Base-by-base conservation (phyloP, 2,888 invertebrate genomes). In the Hemicrepidius hirtus region DNA sequence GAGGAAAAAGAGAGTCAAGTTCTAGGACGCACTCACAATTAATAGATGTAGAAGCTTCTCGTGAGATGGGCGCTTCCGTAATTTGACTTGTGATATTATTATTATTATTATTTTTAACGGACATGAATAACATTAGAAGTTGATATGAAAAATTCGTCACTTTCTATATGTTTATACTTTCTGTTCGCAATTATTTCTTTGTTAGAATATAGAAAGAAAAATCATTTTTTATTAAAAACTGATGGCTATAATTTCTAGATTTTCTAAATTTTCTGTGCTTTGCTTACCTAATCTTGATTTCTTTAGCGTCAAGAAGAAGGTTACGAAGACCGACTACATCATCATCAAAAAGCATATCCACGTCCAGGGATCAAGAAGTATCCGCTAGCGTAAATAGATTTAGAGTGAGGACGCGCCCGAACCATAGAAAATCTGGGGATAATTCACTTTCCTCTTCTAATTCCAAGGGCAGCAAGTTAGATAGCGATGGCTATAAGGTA, bases 401-500 rank as follows among this genome's bases (percentile, higher is more conserved):
- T 84, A 87, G 92, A 83, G 82, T 91, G 77, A 86, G 92, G 85
- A 84, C 90, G 83, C 80, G 93, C 86, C 84, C 91, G 81, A 87
- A 90, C n/a, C 89, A 91, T 18, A 89, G 89, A 78, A 83, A 84
- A 76, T 89, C 89, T 0, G 88, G 88, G 0, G 84, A 90, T 80
- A 90, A 90, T 76, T 88, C 89, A 3, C 87, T 90, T 7, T 85
- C 88, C 3, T 87, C 89, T 7, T 88, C 90, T 50, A 83, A 86
- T 71, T 89, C 90, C 73, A 62, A 55, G 10, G 85, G 85, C 71
- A 70, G 53, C 16, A 91, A 90, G 73, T 92, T 91, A 76, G 90
- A 91, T 75, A 92, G 92, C 79, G 92, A 92, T 88, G 92, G 92
- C 59, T 92, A 93, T 82, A 94, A 94, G 87, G 90, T 90, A 77